Conservation (phyloP, 1,140 invertebrate species). For the Tetramorium simillimum region DNA sequence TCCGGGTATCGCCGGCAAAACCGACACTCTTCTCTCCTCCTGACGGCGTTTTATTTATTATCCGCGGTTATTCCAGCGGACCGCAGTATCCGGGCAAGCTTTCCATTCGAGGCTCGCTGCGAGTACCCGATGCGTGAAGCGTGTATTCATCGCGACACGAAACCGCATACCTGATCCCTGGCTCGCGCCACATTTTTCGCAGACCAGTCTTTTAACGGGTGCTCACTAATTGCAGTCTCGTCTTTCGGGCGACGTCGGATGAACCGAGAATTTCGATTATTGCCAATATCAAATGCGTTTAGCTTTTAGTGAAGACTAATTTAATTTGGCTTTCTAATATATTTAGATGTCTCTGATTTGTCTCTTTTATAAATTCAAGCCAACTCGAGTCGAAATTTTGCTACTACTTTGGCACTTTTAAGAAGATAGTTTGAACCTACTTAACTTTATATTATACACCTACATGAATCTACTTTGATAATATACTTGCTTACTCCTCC, state of each 20-base stretch:
- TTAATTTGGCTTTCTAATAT: not conserved
- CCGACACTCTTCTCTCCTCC: slow-evolving; percentile 39
- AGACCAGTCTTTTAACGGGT: slow-evolving; percentile 49
- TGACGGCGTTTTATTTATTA: slow-evolving; percentile 78
- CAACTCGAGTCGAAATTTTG: too few relatives aligned
- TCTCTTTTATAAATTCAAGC: too few relatives aligned
- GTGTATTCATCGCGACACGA: slow-evolving; percentile 70
- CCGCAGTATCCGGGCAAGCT: slow-evolving; percentile 65
- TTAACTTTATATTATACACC: too few relatives aligned
- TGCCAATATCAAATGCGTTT: not conserved
- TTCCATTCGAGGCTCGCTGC: slow-evolving; percentile 53
- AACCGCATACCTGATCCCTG: not conserved
- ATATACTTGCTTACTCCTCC: too few relatives aligned
- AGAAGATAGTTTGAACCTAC: too few relatives aligned
- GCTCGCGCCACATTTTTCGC: not conserved
- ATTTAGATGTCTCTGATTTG: not conserved
- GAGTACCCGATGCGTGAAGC: slow-evolving; percentile 77
- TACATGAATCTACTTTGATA: too few relatives aligned
- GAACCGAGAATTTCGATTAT: slow-evolving; percentile 15
- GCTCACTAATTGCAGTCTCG: slow-evolving; percentile 56
- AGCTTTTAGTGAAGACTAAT: not conserved
- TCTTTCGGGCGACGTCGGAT: not conserved
- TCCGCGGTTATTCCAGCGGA: slow-evolving; percentile 67
- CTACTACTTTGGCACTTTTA: too few relatives aligned
- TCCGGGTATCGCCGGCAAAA: slow-evolving; percentile 49